Percentiles rank a stretch among this genome's conserved stretches.
These are phyloP conservation scores for Thermophis baileyi DNA, from an alignment of 2,113 vertebrate species.

Conservation along the genomic window DNA sequence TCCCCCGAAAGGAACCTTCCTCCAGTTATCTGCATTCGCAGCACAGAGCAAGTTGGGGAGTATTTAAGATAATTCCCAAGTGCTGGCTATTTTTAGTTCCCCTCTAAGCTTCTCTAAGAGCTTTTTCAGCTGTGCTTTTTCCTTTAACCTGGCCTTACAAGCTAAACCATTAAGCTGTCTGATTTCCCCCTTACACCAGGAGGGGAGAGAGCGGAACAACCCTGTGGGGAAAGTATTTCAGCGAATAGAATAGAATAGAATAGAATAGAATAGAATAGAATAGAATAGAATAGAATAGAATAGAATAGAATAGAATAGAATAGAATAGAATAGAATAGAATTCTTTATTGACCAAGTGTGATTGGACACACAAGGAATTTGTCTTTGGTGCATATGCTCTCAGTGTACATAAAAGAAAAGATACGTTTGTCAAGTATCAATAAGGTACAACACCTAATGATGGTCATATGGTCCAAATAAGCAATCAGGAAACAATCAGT, in stretches of 20 bases:
- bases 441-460: too few relatives aligned
- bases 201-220: constrained; percentile 75
- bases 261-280: too few relatives aligned
- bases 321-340: too few relatives aligned
- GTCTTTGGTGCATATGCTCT: too few relatives aligned
- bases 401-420: too few relatives aligned
- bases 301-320: too few relatives aligned
- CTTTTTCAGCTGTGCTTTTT: constrained; percentile 79
- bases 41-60: constrained; percentile 77
- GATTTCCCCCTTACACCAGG: constrained; percentile 70
- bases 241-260: neutral
- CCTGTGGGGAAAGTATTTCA: constrained; percentile 52
- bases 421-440: too few relatives aligned
- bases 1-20: constrained; percentile 79
- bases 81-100: constrained; percentile 89
- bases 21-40: constrained; percentile 79
- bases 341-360: too few relatives aligned
- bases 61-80: constrained; percentile 83
- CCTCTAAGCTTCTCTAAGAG: constrained; percentile 91
- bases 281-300: too few relatives aligned
- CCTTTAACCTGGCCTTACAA: constrained; percentile 91
- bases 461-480: too few relatives aligned
- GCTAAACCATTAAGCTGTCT: constrained; percentile 93
- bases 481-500: too few relatives aligned
- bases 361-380: too few relatives aligned